Evolutionary conservation across 2,888 invertebrate species (phyloP), one percentile per base, ranked within the genome.

Genomic region (Agrochola lota): DNA sequence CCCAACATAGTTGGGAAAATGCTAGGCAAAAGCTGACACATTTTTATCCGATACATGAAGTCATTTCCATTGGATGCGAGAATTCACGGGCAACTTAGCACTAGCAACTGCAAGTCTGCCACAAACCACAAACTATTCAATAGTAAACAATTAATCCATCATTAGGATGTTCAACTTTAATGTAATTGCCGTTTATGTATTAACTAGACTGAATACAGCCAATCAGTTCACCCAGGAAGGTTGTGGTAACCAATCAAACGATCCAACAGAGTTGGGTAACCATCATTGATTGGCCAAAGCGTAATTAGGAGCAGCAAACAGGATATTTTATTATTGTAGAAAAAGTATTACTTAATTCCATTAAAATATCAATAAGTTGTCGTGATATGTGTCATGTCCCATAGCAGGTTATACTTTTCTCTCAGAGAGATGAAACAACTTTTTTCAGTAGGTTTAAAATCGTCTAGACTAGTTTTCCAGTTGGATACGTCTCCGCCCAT

Each of bases 161-260:
- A 71, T 84, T 70, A 70, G 20, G 76, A 60, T 11, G 17, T 46
- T 40, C 46, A 63, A 30, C 78, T 71, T 40, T 77, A 57, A 74
- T 40, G 72, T 77, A 80, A 84, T 80, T 84, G 55, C 30, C 26
- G 59, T 75, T 59, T 59, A 63, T 57, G 63, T 72, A 71, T 74
- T 77, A 30, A 69, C 67, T 30, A n/a, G 12, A 72, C 66, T 85
- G 78, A 81, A 84, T 78, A 40, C 55, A 63, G 59, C 30, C 74
- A 84, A 84, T 84, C 85, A 85, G 70, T 26, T 15, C 17, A 73
- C 55, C 43, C 23, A 52, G 63, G 35, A 63, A 63, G 60, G 35
- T 52, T 85, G 83, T 35, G 85, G 82, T 85, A 49, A 73, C 70
- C 59, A 40, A 72, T 35, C 68, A 59, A 68, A 64, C 49, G 2